Conservation (phyloP, 2,888 invertebrate genomes). For the Crepidodera aurea region DNA sequence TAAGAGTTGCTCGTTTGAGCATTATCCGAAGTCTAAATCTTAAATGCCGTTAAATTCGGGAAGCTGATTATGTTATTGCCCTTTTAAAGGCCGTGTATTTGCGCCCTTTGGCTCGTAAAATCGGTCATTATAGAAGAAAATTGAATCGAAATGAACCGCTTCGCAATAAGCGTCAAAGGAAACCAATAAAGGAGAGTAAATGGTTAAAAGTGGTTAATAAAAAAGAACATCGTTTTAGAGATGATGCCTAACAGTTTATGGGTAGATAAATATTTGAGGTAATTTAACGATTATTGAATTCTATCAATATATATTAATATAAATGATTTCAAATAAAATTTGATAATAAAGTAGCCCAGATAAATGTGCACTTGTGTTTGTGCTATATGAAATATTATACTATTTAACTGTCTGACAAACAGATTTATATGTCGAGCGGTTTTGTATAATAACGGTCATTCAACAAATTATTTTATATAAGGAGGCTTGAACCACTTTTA, state of each 20-base stretch:
- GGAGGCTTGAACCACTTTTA: background rate
- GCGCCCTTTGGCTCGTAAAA: conserved; percentile 19
- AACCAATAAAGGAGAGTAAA: conserved; percentile 1
- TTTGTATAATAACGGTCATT: too few species aligned
- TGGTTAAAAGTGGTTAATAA: background rate
- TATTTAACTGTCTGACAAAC: too few species aligned
- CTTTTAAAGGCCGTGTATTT: conserved; percentile 14
- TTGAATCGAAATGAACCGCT: conserved; percentile 21
- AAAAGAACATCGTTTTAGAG: background rate
- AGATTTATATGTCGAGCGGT: too few species aligned
- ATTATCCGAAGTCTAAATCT: conserved; percentile 5
- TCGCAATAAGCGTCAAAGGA: conserved; percentile 12
- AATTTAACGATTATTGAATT: too few species aligned
- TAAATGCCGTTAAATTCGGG: conserved; percentile 22
- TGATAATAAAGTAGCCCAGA: too few species aligned
- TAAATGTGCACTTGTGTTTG: too few species aligned
- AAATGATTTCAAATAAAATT: too few species aligned
- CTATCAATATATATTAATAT: too few species aligned
- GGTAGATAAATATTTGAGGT: too few species aligned
- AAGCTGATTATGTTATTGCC: conserved; percentile 25
- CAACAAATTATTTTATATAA: too few species aligned
- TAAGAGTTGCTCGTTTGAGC: conserved; percentile 1
- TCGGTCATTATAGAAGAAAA: conserved; percentile 16
- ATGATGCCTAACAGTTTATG: background rate
- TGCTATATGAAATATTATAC: too few species aligned